Conservation (phyloP, 2,113 vertebrate genomes). For the Xenopus tropicalis region DNA sequence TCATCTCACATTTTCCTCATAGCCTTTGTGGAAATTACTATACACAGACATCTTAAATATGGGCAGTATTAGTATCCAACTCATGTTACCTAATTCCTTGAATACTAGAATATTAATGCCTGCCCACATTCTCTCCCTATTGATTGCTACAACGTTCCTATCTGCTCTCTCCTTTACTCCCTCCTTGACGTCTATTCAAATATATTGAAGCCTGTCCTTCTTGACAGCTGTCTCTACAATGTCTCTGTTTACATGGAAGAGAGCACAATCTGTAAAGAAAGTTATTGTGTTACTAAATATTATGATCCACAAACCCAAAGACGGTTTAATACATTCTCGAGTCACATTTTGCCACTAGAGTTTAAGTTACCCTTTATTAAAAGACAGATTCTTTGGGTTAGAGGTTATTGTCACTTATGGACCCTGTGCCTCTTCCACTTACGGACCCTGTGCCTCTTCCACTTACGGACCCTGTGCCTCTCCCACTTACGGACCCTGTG, state of each 20-base stretch:
- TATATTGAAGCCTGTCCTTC: conserved; percentile 3
- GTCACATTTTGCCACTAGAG: too few species aligned
- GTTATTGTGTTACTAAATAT: not conserved
- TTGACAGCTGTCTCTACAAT: not conserved
- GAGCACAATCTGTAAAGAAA: not conserved
- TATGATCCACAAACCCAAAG: not conserved
- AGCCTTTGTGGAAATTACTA: not conserved
- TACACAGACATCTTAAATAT: not conserved
- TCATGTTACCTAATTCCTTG: not conserved
- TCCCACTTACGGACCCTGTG: too few species aligned
- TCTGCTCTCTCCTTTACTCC: not conserved
- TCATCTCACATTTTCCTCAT: not conserved
- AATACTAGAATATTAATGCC: not conserved
- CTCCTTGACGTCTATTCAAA: not conserved
- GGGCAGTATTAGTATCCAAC: not conserved
- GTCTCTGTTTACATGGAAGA: not conserved
- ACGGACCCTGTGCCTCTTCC: too few species aligned
- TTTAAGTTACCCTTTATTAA: too few species aligned
- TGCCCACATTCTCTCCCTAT: not conserved
- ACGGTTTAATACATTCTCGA: too few species aligned
- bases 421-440: too few species aligned
- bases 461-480: too few species aligned
- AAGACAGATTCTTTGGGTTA: too few species aligned
- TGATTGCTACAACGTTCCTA: not conserved
- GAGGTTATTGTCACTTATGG: too few species aligned